These are phyloP conservation scores for Prionace glauca DNA, from an alignment of 2,797 vertebrate species.

Conservation along the genomic window DNA sequence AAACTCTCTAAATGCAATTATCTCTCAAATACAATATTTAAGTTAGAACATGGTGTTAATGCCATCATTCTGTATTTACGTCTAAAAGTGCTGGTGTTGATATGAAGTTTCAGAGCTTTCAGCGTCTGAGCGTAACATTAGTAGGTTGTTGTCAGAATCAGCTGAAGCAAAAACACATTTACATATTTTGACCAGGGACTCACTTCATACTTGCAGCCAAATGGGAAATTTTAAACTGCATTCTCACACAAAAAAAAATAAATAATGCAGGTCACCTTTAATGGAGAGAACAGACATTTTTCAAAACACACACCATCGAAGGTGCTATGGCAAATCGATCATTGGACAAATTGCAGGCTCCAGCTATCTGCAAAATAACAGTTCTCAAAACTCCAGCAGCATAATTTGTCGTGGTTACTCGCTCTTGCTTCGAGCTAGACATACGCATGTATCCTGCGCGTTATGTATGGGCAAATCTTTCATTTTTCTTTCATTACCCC, in stretches of 20 bases:
- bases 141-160: not conserved
- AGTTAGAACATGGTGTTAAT: not conserved
- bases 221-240: not conserved
- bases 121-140: not conserved
- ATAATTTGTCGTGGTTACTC: constrained; percentile 45
- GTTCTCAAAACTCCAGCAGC: constrained; percentile 25
- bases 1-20: not conserved
- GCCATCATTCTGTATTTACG: not conserved
- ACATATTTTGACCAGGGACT: not conserved
- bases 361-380: not conserved
- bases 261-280: not conserved
- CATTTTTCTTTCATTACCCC: constrained; percentile 66
- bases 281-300: not conserved
- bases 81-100: not conserved
- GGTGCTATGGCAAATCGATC: not conserved
- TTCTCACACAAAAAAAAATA: no score
- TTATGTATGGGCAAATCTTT: constrained; percentile 61
- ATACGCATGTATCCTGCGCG: constrained; percentile 48
- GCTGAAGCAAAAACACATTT: not conserved
- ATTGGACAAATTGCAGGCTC: not conserved
- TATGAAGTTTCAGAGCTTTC: not conserved
- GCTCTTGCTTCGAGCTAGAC: constrained; percentile 47
- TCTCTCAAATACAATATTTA: not conserved
- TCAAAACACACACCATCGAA: not conserved
- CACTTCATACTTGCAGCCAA: not conserved